These are phyloP conservation scores for Melanotus villosus DNA, from an alignment of 2,888 invertebrate genomes.

Conservation along the genomic window DNA sequence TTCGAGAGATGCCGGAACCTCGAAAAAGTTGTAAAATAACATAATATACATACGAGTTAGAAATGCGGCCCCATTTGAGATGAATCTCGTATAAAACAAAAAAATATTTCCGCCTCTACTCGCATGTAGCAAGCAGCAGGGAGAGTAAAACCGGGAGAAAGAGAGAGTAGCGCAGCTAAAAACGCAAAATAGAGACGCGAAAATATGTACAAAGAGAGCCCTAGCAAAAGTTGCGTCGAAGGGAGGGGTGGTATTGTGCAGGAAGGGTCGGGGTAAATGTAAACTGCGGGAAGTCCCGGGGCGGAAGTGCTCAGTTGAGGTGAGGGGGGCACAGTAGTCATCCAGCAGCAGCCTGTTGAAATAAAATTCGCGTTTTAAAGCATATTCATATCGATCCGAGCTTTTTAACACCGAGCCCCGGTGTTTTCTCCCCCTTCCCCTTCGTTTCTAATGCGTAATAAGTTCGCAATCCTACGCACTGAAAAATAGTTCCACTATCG, in stretches of 20 bases:
- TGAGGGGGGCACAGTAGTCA: slow-evolving; percentile 52
- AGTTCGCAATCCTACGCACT: slow-evolving; percentile 56
- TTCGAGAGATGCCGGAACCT: slow-evolving; percentile 13
- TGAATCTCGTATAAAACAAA: slow-evolving; percentile 36
- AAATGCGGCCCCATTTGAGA: slow-evolving; percentile 27
- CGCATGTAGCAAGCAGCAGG: slow-evolving; percentile 30
- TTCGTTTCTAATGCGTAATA: slow-evolving; percentile 57
- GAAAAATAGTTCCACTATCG: slow-evolving; percentile 54
- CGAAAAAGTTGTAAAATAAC: slow-evolving; percentile 36
- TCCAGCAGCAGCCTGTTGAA: slow-evolving; percentile 69
- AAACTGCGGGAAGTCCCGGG: slow-evolving; percentile 66
- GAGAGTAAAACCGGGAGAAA: slow-evolving; percentile 42
- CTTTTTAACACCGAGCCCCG: slow-evolving; percentile 72
- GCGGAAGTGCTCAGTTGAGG: slow-evolving; percentile 61
- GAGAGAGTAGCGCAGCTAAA: slow-evolving; percentile 48
- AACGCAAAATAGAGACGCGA: slow-evolving; percentile 55
- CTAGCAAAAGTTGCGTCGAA: slow-evolving; percentile 55
- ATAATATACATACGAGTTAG: slow-evolving; percentile 36
- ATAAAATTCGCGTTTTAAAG: slow-evolving; percentile 78
- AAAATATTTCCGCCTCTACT: slow-evolving; percentile 41
- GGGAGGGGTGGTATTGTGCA: slow-evolving; percentile 58
- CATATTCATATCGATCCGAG: slow-evolving; percentile 77
- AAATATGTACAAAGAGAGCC: slow-evolving; percentile 54
- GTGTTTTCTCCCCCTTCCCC: slow-evolving; percentile 56
- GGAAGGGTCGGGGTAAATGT: slow-evolving; percentile 66